These are phyloP conservation scores for Drosophila anomelani DNA, from an alignment of 2,888 invertebrate species.

Conservation along the genomic window DNA sequence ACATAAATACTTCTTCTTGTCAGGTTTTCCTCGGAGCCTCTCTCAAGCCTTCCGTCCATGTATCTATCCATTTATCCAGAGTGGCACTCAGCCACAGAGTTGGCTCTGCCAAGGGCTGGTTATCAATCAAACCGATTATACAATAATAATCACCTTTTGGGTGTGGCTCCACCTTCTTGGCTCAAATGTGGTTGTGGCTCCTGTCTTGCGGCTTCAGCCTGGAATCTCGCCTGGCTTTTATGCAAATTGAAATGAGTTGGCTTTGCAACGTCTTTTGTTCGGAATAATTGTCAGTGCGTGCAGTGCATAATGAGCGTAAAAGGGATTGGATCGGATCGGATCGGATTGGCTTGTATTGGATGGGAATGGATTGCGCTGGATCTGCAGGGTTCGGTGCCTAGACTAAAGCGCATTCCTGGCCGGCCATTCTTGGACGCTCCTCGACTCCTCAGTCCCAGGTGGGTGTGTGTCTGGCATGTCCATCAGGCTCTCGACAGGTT, in stretches of 20 bases:
- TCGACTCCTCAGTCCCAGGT: background rate
- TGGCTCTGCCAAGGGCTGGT: slow-evolving; percentile 28
- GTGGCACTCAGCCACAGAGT: slow-evolving; percentile 10
- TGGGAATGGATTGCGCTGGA: slow-evolving; percentile 13
- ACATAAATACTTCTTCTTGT: slow-evolving; percentile 78
- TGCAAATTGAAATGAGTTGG: slow-evolving; percentile 77
- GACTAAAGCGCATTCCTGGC: slow-evolving; percentile 42
- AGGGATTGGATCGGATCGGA: slow-evolving; percentile 11
- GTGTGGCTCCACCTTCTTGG: slow-evolving; percentile 46
- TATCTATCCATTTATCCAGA: slow-evolving; percentile 11
- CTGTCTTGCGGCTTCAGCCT: slow-evolving; percentile 31
- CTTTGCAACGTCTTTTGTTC: slow-evolving; percentile 71
- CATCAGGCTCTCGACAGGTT: slow-evolving; percentile 26
- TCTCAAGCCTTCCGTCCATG: slow-evolving; percentile 38
- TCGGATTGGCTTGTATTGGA: background rate
- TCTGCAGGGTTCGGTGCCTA: slow-evolving; percentile 31
- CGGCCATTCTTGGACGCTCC: slow-evolving; percentile 25
- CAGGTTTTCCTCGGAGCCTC: slow-evolving; percentile 32
- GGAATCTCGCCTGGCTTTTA: slow-evolving; percentile 61
- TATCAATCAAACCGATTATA: slow-evolving; percentile 70
- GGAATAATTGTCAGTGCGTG: slow-evolving; percentile 82
- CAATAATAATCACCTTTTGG: slow-evolving; percentile 64
- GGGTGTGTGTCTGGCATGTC: slow-evolving; percentile 28
- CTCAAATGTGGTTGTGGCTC: slow-evolving; percentile 24
- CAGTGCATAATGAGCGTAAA: slow-evolving; percentile 71